phyloP scores from a whole-genome alignment of 1,140 invertebrate species.

The Teleogryllus occipitalis region DNA sequence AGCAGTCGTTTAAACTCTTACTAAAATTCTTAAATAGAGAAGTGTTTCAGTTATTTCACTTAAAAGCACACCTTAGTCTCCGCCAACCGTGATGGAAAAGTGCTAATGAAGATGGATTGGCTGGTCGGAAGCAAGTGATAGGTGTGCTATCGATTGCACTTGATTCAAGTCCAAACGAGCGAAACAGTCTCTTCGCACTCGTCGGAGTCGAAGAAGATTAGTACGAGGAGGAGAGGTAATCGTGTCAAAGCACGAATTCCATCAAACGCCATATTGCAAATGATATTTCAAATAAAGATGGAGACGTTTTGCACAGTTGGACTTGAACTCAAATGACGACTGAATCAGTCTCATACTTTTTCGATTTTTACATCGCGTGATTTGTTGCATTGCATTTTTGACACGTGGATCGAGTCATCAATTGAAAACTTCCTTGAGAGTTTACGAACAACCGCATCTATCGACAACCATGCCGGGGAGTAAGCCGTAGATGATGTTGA shows the following conservation, averaged over 20 bases:
- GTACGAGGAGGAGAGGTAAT: no score
- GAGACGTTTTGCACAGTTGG: neutral
- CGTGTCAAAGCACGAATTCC: no score
- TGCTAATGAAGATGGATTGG: neutral
- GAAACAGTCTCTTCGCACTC: neutral
- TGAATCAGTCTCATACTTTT: neutral
- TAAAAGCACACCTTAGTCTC: neutral
- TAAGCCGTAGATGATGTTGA: conserved; percentile 79
- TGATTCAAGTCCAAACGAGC: neutral
- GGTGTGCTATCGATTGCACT: neutral
- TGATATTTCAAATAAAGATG: neutral
- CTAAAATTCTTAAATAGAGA: neutral
- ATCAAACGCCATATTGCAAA: neutral
- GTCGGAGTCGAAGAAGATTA: no score
- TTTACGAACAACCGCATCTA: conserved; percentile 80
- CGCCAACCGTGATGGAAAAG: neutral
- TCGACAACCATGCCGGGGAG: conserved; percentile 91
- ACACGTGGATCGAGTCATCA: neutral
- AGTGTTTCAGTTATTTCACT: neutral
- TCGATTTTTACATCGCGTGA: neutral
- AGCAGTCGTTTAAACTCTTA: neutral
- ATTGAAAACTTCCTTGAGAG: conserved; percentile 6
- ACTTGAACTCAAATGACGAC: neutral
- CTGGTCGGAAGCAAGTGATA: neutral
- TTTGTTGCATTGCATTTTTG: conserved; percentile 8